Base-by-base conservation (phyloP, 2,797 vertebrate species). In the Scyliorhinus canicula region DNA sequence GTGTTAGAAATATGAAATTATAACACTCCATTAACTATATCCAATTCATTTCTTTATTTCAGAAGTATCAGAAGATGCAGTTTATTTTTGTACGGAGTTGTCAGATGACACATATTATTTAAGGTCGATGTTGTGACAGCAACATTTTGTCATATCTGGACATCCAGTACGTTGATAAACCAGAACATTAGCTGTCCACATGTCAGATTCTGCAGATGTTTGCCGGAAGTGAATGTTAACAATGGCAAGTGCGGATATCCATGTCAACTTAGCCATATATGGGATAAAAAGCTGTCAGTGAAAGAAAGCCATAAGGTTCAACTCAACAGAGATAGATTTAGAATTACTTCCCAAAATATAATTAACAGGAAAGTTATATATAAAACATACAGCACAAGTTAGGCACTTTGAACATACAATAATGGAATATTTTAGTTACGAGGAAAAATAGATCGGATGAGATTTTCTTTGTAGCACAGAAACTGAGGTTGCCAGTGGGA, bases 151-250 rank as follows among this genome's bases (percentile, higher is more conserved):
- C 91, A 93, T 47, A 31, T 65, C 63, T 6, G 50, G 91, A 69
- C 91, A 50, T 69, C 44, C 63, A 69, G 24, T 40, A 65, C 3
- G 19, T 8, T 93, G 63, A 93, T 93, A 28, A 67, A 50, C 67
- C 65, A 69, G 44, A 21, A 47, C 91, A 93, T 67, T 47, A 93
- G 91, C n/a, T 63, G 40, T 65, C 63, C 91, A 47, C 63, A 44
- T 47, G 65, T 65, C 57, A 69, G 60, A 47, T 93, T 67, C 91
- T 93, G 63, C 60, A 93, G n/a, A 65, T 40, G n/a, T 93, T 65
- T 93, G 63, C 35, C 24, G 31, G 91, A 67, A 69, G 91, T 69
- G 44, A 44, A 93, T 93, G 60, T 44, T 93, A 93, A 93, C 91
- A 93, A 69, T 31, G 14, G 91, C 63, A 93, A 47, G 26, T 65